Evolutionary conservation across 1,140 invertebrate species (phyloP), one percentile per base, ranked within the genome.

Genomic region (Drosophila punjabiensis): DNA sequence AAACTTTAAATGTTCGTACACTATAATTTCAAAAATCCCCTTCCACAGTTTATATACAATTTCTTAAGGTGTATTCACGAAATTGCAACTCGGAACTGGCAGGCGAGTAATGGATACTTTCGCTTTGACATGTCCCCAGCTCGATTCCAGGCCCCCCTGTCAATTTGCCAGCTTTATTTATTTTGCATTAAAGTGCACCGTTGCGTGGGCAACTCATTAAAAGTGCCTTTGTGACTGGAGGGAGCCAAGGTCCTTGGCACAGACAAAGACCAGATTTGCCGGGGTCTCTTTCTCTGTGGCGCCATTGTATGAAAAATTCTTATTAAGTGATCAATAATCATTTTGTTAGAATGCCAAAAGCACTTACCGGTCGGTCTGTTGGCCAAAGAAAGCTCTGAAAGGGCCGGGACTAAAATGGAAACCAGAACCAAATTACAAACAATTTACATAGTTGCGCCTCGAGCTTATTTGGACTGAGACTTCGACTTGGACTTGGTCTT

Each of bases 301-400:
- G 86, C 86, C 85, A 86, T 85, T 86, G 82, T 76, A 80, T 67
- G 48, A 62, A 59, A 80, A 75, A 86, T 90, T 89, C 86, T 86
- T 89, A 89, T 89, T 89, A 89, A 89, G 86, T 89, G 86, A 89
- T 89, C 86, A 89, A 89, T 89, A 89, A 89, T 90, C 86, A 90
- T 89, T 89, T 90, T 90, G 86, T 82, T 82, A 71, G 79, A 86
- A 86, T 82, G 86, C 86, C 86, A 86, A 90, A 74, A 90, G 86
- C 86, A 90, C 69, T 81, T 47, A 50, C 59, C 60, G 24, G 53
- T 33, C 18, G n/a, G 60, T 55, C 35, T 20, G 55, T 47, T 37
- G 39, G 60, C 61, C 48, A 33, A 60, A 63, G 39, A 69, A 47
- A 79, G 68, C 80, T 76, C 73, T 5, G 53, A 56, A 16, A 69